Evolutionary conservation across 2,113 vertebrate species (phyloP), one percentile per base, ranked within the genome.

Genomic region (Eonycteris spelaea): DNA sequence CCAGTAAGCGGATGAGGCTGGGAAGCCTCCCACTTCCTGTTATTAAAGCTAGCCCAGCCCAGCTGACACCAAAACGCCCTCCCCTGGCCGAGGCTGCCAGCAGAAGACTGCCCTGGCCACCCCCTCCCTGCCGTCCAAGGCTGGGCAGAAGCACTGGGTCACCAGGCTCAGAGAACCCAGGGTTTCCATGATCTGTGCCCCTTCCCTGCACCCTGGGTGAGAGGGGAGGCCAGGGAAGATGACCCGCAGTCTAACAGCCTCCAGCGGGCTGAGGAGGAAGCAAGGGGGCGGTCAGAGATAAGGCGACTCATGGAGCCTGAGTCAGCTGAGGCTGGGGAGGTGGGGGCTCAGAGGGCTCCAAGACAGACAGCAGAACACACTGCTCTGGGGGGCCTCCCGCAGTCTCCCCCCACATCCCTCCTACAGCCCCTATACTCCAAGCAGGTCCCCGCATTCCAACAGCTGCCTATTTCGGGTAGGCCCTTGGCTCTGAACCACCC

Each of bases 11-110:
- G 97, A 96, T 97, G 96, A 98, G 97, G 95, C 43, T 38, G 95
- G 93, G 98, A 98, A 98, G 97, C 97, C 98, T 98, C 98, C 97
- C 96, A 97, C 98, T 98, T 99, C 98, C 98, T 98, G 98, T 98
- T 98, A 97, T 98, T 98, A 98, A 97, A 97, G 90, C 94, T 55
- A 91, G 88, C 94, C 93, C 51, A 6, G 86, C 85, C 93, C 67
- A 82, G 94, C 93, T 45, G 78, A 96, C 96, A 96, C 95, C 86
- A 79, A 85, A 90, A 96, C 63, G 73, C 94, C 96, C 95, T 96
- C 95, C 93, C 13, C 82, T 79, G 93, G 97, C 94, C 95, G 84
- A 6, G 7, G 93, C 86, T 0, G 2, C 90, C 77, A 65, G 75
- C 57, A 94, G n/a, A 61, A 63, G 48, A 19, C 71, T 24, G 45